A percentile compares a stretch with the other conserved stretches of the same genome.
These are phyloP conservation scores for Gallinago media DNA, from an alignment of 2,113 vertebrate species.

Conservation along the genomic window DNA sequence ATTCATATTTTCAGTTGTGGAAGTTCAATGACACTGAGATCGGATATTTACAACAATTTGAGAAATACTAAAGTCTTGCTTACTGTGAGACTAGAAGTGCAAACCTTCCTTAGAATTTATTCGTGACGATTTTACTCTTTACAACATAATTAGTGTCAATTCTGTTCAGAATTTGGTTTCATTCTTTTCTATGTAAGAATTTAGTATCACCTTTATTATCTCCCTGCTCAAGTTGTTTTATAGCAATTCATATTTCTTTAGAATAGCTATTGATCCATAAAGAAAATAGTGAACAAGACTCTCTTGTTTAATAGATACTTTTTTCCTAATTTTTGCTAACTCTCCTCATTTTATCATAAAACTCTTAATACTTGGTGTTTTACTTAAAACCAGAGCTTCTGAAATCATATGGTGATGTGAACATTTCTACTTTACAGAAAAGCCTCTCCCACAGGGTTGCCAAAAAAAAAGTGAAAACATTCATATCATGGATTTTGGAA, in stretches of 20 bases:
- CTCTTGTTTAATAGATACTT: background rate
- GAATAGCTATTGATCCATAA: background rate
- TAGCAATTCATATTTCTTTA: background rate
- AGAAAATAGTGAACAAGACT: background rate
- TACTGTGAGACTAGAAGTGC: background rate
- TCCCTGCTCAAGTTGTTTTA: background rate
- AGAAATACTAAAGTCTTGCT: background rate
- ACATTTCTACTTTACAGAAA: background rate
- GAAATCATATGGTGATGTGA: background rate
- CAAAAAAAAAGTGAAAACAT: background rate
- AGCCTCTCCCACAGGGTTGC: background rate
- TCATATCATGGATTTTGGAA: background rate
- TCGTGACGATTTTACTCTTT: background rate
- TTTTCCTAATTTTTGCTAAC: background rate
- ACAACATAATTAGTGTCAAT: background rate
- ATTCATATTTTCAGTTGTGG: background rate
- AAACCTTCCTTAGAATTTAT: background rate
- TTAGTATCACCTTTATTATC: background rate
- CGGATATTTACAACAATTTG: background rate
- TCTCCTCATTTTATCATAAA: background rate
- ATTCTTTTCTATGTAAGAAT: background rate
- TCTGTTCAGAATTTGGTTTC: background rate
- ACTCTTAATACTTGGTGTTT: background rate
- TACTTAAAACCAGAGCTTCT: background rate
- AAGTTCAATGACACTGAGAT: background rate